phyloP scores from a whole-genome alignment of 1,140 invertebrate species.

The Zaprionus ornatus region DNA sequence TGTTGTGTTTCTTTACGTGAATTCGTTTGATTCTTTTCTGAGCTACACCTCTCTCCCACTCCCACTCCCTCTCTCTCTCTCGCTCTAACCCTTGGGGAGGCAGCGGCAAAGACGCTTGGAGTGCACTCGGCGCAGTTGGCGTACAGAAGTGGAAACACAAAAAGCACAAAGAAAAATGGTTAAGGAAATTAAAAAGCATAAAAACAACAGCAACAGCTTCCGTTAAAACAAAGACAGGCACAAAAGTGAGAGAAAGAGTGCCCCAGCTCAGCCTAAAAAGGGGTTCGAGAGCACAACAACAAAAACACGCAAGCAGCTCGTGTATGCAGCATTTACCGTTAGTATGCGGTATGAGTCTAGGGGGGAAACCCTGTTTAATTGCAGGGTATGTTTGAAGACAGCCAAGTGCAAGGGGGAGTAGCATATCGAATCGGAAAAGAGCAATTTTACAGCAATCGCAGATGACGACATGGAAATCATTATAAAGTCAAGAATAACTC shows the following conservation, averaged over 20 bases:
- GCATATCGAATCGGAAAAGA: slow-evolving; percentile 23
- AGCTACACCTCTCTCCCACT: slow-evolving; percentile 3
- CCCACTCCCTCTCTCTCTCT: neutral
- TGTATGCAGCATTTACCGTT: slow-evolving; percentile 80
- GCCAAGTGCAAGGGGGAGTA: neutral
- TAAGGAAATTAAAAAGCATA: slow-evolving; percentile 82
- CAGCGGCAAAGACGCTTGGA: slow-evolving; percentile 70
- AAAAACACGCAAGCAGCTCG: slow-evolving; percentile 50
- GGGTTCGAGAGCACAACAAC: slow-evolving; percentile 32
- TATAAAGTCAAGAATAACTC: neutral
- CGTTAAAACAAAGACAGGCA: slow-evolving; percentile 72
- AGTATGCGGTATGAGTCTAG: slow-evolving; percentile 7
- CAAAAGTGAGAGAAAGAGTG: neutral
- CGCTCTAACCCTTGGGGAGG: slow-evolving; percentile 17
- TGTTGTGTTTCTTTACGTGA: slow-evolving; percentile 16
- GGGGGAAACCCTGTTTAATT: slow-evolving; percentile 29
- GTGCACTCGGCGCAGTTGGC: slow-evolving; percentile 66
- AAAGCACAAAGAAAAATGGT: slow-evolving; percentile 73
- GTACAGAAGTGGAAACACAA: slow-evolving; percentile 68
- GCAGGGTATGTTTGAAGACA: slow-evolving; percentile 8
- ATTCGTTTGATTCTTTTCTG: slow-evolving; percentile 39
- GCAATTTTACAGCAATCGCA: slow-evolving; percentile 24
- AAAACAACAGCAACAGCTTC: slow-evolving; percentile 78
- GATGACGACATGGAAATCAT: neutral
- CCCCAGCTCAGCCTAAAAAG: slow-evolving; percentile 40